These are phyloP conservation scores for Orthosia gothica DNA, from an alignment of 2,888 invertebrate species.

Conservation along the genomic window DNA sequence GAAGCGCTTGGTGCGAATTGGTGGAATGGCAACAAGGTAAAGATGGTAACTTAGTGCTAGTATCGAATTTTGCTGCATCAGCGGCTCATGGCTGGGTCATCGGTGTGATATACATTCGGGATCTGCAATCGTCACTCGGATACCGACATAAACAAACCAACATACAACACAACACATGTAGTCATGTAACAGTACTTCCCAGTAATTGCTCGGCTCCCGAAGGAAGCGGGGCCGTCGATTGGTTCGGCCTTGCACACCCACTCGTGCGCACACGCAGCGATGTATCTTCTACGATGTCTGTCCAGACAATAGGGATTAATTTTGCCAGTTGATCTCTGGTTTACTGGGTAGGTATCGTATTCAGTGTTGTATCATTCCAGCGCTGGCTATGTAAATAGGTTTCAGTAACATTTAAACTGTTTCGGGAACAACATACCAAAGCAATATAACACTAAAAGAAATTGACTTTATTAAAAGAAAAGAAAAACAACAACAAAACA, in stretches of 20 bases:
- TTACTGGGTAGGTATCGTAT: conserved; percentile 37
- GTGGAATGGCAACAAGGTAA: too few relatives aligned
- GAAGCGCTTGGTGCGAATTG: too few relatives aligned
- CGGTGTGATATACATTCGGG: too few relatives aligned
- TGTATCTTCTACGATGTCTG: conserved; percentile 37
- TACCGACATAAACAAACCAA: conserved; percentile 47
- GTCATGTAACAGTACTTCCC: conserved; percentile 55
- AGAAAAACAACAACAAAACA: too few relatives aligned
- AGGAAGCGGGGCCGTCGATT: conserved; percentile 71
- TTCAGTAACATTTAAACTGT: not conserved
- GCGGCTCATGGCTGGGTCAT: too few relatives aligned
- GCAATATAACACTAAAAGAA: too few relatives aligned
- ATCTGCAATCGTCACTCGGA: not conserved
- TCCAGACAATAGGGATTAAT: conserved; percentile 54
- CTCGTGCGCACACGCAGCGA: conserved; percentile 60
- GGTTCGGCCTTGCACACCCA: conserved; percentile 71
- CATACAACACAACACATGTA: conserved; percentile 43
- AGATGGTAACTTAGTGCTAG: too few relatives aligned
- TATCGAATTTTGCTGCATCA: too few relatives aligned
- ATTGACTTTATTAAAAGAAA: too few relatives aligned
- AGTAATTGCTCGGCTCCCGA: conserved; percentile 65
- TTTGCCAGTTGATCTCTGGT: conserved; percentile 55
- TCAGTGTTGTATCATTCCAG: conserved; percentile 11
- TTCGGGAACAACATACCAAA: not conserved
- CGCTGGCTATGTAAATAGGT: not conserved